Evolutionary conservation across 2,888 invertebrate genomes (phyloP).

Genomic region (Kryphioiulus occultus): DNA sequence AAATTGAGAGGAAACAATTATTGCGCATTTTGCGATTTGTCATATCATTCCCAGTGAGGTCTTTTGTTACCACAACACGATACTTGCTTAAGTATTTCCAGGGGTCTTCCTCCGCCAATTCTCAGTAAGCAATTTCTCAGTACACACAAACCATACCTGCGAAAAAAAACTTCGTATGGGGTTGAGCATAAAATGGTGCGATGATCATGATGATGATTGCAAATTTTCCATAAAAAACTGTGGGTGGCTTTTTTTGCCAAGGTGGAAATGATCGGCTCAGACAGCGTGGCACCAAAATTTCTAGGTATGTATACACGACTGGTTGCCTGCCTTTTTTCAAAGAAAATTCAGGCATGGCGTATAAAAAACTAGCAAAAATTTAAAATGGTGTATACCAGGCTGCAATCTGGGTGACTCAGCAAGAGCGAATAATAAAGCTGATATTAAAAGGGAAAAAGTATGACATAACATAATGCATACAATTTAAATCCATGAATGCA

Average conservation of each 20-base stretch:
- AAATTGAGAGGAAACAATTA: slow-evolving; percentile 17
- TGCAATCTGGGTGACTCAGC: slow-evolving; percentile 12
- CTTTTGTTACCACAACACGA: not conserved
- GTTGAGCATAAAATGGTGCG: not conserved
- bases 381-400: slow-evolving; percentile 23
- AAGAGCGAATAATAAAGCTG: not conserved
- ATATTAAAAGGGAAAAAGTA: slow-evolving; percentile 17
- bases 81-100: not conserved
- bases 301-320: slow-evolving; percentile 12
- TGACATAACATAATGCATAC: slow-evolving; percentile 23
- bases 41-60: slow-evolving; percentile 1
- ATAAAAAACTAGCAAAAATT: not conserved
- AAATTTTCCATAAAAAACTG: slow-evolving; percentile 20
- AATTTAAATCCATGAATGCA: slow-evolving; percentile 23
- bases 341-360: not conserved
- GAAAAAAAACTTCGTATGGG: not conserved
- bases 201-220: slow-evolving; percentile 14
- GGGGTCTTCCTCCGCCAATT: not conserved
- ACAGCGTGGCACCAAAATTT: slow-evolving; percentile 42
- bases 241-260: not conserved
- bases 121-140: not conserved
- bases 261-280: slow-evolving; percentile 24
- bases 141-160: not conserved
- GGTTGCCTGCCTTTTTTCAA: not conserved
- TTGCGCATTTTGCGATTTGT: not conserved